A percentile compares a stretch with the other conserved stretches of the same genome.
These are phyloP conservation scores for Patiria miniata DNA, from an alignment of 35 echinoderm and acorn worm species.

Conservation along the genomic window DNA sequence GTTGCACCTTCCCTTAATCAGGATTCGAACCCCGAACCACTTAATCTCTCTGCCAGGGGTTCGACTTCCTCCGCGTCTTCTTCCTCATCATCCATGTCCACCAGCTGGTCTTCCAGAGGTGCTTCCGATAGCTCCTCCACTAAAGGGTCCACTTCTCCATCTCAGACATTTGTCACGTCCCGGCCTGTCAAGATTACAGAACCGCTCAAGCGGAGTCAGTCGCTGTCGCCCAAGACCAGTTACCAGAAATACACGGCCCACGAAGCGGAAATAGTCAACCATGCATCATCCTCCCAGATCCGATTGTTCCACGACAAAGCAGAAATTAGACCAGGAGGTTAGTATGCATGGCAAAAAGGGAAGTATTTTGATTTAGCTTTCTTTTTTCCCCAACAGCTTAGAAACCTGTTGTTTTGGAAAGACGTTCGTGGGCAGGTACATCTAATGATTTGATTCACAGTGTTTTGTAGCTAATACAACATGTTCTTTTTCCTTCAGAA, in stretches of 20 bases:
- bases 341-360: background rate
- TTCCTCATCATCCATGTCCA: background rate
- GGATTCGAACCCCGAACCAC: conserved; percentile 31
- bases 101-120: background rate
- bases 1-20: conserved; percentile 19
- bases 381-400: too few relatives aligned
- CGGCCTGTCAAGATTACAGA: conserved; percentile 79
- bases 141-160: conserved; percentile 49
- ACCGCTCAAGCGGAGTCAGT: conserved; percentile 85
- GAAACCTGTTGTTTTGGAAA: too few relatives aligned
- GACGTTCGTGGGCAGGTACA: too few relatives aligned
- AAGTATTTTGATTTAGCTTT: too few relatives aligned
- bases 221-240: conserved; percentile 92
- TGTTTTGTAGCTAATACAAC: too few relatives aligned
- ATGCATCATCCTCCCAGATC: conserved; percentile 29
- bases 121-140: background rate
- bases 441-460: too few relatives aligned
- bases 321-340: conserved; percentile 55
- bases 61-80: background rate
- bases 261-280: conserved; percentile 87
- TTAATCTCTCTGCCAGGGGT: conserved; percentile 25
- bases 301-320: conserved; percentile 35
- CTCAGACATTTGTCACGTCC: conserved; percentile 56
- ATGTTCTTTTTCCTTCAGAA: too few relatives aligned
- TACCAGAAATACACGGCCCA: conserved; percentile 96